Evolutionary conservation across 1,140 invertebrate species (phyloP), one percentile per base, ranked within the genome.

Genomic region (Tribolium madens): DNA sequence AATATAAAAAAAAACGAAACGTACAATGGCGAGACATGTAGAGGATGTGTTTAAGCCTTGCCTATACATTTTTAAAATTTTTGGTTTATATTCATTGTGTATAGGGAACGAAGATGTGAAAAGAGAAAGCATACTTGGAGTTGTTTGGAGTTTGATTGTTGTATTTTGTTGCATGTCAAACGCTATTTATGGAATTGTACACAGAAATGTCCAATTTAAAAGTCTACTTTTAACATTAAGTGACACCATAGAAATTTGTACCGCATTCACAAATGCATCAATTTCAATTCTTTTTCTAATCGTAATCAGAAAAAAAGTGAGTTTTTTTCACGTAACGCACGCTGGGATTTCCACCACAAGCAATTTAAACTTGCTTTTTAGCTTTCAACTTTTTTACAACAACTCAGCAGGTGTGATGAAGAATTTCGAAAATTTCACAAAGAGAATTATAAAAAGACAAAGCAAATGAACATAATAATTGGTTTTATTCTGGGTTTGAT

Each of bases 11-110:
- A 26, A 26, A 5, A 5, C 2, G 21, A n/a, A n/a, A n/a, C 21
- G 0, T 26, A 26, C 21, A 42, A 42, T 42, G 36, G n/a, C 7
- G 4, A 2, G 2, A 0, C 7, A 0, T 0, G 36, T 10, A 1
- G 36, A 42, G 9, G 3, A 4, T 9, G 6, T 10, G 2, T 42
- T 42, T 2, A 42, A n/a, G n/a, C 36, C 36, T 42, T 42, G 36
- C 36, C 36, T 42, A 7, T 64, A 64, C 57, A 4, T 64, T n/a
- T 64, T 64, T 15, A 64, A 64, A 36, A 13, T 64, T 33, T 64
- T 64, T 12, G 57, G 57, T 9, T 13, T 12, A 1, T 64, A 64
- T 13, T 64, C 57, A 12, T 9, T 64, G n/a, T 1, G 12, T 5
- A 33, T 15, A 31, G n/a, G 31, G 3, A n/a, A 10, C n/a, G 33